Base-by-base conservation (phyloP, 92 coral and sea anemone species). In the Meandrina meandrites region DNA sequence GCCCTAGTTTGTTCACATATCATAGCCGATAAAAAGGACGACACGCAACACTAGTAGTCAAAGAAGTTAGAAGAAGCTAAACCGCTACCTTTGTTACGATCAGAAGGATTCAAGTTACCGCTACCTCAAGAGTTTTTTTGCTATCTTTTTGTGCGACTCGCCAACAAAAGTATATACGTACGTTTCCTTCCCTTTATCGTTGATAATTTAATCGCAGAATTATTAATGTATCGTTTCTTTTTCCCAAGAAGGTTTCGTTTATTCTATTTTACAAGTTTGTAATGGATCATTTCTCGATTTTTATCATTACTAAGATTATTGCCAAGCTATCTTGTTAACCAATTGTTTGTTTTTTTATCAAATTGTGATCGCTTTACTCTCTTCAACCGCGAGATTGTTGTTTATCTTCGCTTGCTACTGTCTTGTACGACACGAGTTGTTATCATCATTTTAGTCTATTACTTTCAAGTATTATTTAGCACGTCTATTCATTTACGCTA, bases 61-160 rank as follows among this genome's bases (percentile, higher is more conserved):
- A 36, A 69, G 75, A 69, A 69, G 75, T 69, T 69, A 69, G 75
- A n/a, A 69, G 75, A 69, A 69, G 75, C 35, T 69, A 69, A 17
- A 69, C 75, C 75, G 75, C 75, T 69, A 69, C n/a, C 75, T 69
- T 69, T 28, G 75, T 24, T 69, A 69, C 34, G 75, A 69, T 69
- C 75, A 27, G 75, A 69, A 69, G 75, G 75, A 69, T 69, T 36
- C 75, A 69, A 11, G 75, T 69, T 69, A 69, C 75, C 75, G n/a
- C n/a, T n/a, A n/a, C n/a, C n/a, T n/a, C n/a, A n/a, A n/a, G n/a
- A n/a, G n/a, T n/a, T n/a, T n/a, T n/a, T n/a, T n/a, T n/a, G 75
- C 75, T 69, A 69, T 69, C 75, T 69, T 69, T 69, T 69, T 35
- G 36, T 69, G 17, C 69, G 69, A 16, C 22, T 62, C 69, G 34